Evolutionary conservation across 2,113 vertebrate genomes (phyloP).

Genomic region (Glaucomys volans): DNA sequence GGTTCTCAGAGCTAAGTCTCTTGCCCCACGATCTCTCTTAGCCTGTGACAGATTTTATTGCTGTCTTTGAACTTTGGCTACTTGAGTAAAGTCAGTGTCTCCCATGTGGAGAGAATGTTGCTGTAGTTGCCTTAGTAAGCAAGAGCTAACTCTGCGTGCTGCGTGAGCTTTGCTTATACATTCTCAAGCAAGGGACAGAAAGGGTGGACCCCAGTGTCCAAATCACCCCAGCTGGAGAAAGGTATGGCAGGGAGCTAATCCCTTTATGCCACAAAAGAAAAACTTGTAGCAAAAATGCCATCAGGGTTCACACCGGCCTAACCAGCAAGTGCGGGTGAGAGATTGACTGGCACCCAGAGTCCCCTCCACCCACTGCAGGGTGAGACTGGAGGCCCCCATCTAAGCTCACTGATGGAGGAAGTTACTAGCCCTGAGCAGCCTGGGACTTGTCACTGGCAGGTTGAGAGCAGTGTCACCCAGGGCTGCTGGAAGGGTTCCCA

Average conservation of each 20-base stretch:
- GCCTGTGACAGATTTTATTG: constrained; percentile 5
- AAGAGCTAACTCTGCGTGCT: neutral
- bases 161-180: constrained; percentile 7
- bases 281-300: constrained; percentile 21
- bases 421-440: neutral
- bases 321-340: neutral
- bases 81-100: constrained; percentile 8
- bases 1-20: neutral
- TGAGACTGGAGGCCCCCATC: neutral
- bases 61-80: neutral
- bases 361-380: neutral
- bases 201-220: constrained; percentile 30
- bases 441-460: neutral
- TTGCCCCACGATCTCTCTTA: neutral
- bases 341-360: neutral
- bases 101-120: neutral
- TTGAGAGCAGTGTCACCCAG: neutral
- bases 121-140: neutral
- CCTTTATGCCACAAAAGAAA: neutral
- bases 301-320: neutral
- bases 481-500: neutral
- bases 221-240: constrained; percentile 30
- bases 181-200: constrained; percentile 3
- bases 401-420: neutral
- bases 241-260: neutral